These are phyloP conservation scores for Lepus oiostolus DNA, from an alignment of 2,797 vertebrate species.

Conservation along the genomic window DNA sequence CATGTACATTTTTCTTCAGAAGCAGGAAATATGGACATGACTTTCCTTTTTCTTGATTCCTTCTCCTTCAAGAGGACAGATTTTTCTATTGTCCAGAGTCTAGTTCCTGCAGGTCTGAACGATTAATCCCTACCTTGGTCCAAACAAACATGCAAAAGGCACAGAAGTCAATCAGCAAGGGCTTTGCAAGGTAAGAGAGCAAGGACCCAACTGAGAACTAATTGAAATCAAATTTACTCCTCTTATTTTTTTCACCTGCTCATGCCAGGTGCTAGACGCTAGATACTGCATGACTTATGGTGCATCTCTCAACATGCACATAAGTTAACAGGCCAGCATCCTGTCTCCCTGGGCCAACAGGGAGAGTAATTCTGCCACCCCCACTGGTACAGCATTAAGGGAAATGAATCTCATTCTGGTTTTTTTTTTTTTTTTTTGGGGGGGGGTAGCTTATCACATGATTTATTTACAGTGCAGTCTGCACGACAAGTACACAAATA, in stretches of 20 bases:
- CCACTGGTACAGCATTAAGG: conserved; percentile 74
- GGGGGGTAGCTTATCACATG: conserved; percentile 83
- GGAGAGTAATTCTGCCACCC: conserved; percentile 78
- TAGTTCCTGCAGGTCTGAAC: conserved; percentile 20
- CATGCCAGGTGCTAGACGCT: conserved; percentile 55
- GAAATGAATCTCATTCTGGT: conserved; percentile 84
- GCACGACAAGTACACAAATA: conserved; percentile 86
- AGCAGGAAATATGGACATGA: not conserved
- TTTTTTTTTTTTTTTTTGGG: not conserved
- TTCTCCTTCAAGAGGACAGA: conserved; percentile 30
- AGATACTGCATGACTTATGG: not conserved
- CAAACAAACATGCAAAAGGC: not conserved
- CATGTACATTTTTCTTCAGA: not conserved
- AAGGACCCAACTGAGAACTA: conserved; percentile 66
- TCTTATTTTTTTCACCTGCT: conserved; percentile 67
- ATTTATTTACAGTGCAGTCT: conserved; percentile 84
- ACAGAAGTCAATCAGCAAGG: not conserved
- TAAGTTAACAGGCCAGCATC: conserved; percentile 69
- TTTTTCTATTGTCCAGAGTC: conserved; percentile 47
- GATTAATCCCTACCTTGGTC: not conserved
- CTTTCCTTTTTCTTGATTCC: conserved; percentile 47
- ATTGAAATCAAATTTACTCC: conserved; percentile 81
- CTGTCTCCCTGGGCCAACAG: conserved; percentile 78
- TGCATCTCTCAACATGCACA: conserved; percentile 18
- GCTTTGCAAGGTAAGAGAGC: conserved; percentile 16